Percentiles rank a stretch among this genome's conserved stretches.
Conservation (phyloP, 2,113 vertebrate species). For the Ranitomeya variabilis region DNA sequence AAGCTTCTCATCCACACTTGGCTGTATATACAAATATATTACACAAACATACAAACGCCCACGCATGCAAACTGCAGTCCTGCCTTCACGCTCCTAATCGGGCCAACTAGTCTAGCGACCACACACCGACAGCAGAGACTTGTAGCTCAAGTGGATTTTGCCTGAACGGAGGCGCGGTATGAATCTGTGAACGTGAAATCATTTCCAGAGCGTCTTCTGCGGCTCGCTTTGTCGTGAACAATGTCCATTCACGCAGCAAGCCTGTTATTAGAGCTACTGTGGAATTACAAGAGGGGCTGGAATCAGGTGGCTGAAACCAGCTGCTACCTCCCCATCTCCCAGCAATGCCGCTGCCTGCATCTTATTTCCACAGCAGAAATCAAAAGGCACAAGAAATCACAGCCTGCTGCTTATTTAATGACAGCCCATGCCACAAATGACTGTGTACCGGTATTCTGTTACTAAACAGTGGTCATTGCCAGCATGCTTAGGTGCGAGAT, state of each 20-base stretch:
- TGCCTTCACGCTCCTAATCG: neutral
- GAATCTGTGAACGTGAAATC: neutral
- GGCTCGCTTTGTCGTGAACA: neutral
- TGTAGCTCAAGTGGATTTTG: neutral
- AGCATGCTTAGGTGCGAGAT: neutral
- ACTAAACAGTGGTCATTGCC: neutral
- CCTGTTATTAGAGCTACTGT: constrained; percentile 43
- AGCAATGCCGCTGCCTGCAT: neutral
- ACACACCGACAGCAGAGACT: neutral
- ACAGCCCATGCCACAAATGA: neutral
- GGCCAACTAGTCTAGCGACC: neutral
- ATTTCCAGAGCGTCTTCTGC: neutral
- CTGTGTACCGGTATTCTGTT: neutral
- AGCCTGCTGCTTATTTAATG: constrained; percentile 19
- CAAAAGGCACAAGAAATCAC: neutral
- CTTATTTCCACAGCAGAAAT: neutral
- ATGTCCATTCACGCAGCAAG: constrained; percentile 30
- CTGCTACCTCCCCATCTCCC: constrained; percentile 14
- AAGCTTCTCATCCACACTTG: constrained; percentile 3
- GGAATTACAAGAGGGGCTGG: constrained; percentile 28
- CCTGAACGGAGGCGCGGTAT: neutral
- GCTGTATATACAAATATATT: constrained; percentile 4
- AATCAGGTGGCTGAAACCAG: constrained; percentile 15
- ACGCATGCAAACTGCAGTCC: neutral
- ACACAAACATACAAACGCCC: constrained; percentile 35